Base-by-base conservation (phyloP, 2,113 vertebrate genomes). In the Hyla sarda region DNA sequence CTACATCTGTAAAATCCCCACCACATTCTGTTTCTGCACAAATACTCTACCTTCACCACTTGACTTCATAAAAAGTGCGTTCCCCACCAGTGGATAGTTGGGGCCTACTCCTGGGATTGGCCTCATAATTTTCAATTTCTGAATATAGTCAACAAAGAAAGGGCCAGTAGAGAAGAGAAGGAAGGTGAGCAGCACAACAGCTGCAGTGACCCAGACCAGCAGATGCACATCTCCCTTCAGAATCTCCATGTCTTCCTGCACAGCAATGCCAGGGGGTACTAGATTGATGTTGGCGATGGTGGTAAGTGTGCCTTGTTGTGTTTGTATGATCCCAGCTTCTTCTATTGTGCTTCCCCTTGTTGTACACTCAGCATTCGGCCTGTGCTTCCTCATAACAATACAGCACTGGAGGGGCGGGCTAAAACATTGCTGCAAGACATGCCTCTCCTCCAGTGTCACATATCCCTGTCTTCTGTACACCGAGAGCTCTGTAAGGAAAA, bases 1-100 rank as follows among this genome's bases (percentile, higher is more conserved):
- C n/a, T n/a, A n/a, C 50, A 52, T 52, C 10, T 60, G 8, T 60
- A 25, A 60, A 60, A 9, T 60, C 1, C 25, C 13, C 2, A 30
- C 58, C 1, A 2, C 19, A 73, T n/a, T 13, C 3, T 30, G 12
- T 62, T 12, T 25, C 12, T 10, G n/a, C 14, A 23, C 19, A 12
- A 16, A 25, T 58, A 84, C 71, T 92, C 95, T 92, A 98, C 97
- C 97, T 93, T 88, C 87, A 16, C 93, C 90, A 0, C 82, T 84
- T 0, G 81, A 56, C 75, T 97, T 95, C 3, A 97, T 86, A 13
- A 90, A 0, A 0, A 92, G 89, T 1, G 93, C 89, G 14, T 98
- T 95, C 71, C 97, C 98, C 87, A 99, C 13, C 1, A 98, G 12
- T 0, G 94, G 97, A 48, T 91, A 95, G 3, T 94, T 93, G 12